These are phyloP conservation scores for Nasua narica DNA, from an alignment of 2,797 vertebrate genomes.

Conservation along the genomic window DNA sequence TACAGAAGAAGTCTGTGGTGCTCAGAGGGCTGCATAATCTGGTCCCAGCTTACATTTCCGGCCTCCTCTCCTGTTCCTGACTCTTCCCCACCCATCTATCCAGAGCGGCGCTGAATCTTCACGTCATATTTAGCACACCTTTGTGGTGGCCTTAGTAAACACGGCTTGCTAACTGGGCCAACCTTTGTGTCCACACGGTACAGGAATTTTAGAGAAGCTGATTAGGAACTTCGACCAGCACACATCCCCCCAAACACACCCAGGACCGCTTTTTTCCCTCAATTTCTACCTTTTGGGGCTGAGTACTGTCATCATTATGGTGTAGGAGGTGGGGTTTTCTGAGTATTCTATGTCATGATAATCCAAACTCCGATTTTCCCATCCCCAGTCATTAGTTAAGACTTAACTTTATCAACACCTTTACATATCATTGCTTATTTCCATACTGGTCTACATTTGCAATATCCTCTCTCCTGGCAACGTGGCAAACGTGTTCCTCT, in stretches of 20 bases:
- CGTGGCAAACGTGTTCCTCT: not conserved
- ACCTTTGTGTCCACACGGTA: not conserved
- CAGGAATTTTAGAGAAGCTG: not conserved
- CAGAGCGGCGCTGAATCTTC: not conserved
- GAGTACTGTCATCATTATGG: not conserved
- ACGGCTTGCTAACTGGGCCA: not conserved
- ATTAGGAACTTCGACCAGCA: too few relatives aligned
- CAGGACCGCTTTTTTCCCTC: not conserved
- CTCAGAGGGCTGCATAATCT: not conserved
- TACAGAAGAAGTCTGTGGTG: fast-evolving
- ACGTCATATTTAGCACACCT: not conserved
- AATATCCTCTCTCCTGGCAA: not conserved
- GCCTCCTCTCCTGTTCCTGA: not conserved
- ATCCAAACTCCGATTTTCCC: not conserved
- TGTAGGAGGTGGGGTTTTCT: not conserved
- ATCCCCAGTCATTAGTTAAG: not conserved
- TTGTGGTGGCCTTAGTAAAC: not conserved
- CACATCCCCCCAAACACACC: too few relatives aligned
- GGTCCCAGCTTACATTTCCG: not conserved
- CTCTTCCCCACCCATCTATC: not conserved
- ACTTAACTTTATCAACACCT: not conserved
- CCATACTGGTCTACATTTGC: not conserved
- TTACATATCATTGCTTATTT: not conserved
- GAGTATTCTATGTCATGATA: not conserved
- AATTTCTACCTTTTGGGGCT: not conserved